Percentiles rank a stretch among this genome's conserved stretches.
phyloP scores from a whole-genome alignment of 1,140 invertebrate species.

The Bacillus rossius region DNA sequence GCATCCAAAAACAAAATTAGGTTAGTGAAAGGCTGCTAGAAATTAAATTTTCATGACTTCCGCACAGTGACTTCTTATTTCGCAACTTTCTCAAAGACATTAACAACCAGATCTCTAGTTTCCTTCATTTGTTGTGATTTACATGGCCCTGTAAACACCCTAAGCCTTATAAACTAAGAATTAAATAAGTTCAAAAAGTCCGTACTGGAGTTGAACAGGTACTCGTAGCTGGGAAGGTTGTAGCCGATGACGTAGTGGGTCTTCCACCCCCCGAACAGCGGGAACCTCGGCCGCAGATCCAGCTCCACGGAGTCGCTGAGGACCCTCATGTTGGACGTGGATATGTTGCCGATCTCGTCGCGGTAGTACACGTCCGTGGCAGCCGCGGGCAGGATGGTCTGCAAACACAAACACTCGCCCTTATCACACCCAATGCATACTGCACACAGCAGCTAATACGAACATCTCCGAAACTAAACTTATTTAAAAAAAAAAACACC shows the following conservation, averaged over 20 bases:
- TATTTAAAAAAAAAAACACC: not conserved
- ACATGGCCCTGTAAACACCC: no score
- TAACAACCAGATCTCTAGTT: no score
- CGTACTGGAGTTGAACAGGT: constrained; percentile 61
- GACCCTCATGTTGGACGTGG: constrained; percentile 87
- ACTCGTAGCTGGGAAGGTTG: constrained; percentile 96
- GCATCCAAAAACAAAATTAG: no score
- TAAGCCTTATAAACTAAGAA: no score
- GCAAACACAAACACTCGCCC: constrained; percentile 25
- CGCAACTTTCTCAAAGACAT: no score
- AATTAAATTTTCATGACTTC: no score
- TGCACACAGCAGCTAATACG: not conserved
- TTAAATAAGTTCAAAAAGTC: no score
- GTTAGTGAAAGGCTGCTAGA: no score
- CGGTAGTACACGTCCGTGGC: constrained; percentile 90
- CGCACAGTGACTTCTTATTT: no score
- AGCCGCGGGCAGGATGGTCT: constrained; percentile 84
- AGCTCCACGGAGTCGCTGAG: constrained; percentile 90
- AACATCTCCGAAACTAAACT: no score
- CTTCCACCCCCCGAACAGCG: constrained; percentile 98
- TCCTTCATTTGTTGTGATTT: no score
- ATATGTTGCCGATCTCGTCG: constrained; percentile 99
- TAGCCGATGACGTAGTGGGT: constrained; percentile 96
- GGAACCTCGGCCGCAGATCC: constrained; percentile 92
- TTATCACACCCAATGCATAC: no score